Evolutionary conservation across 2,888 invertebrate species (phyloP), one percentile per base, ranked within the genome.

Genomic region (Troides oblongomaculatus): DNA sequence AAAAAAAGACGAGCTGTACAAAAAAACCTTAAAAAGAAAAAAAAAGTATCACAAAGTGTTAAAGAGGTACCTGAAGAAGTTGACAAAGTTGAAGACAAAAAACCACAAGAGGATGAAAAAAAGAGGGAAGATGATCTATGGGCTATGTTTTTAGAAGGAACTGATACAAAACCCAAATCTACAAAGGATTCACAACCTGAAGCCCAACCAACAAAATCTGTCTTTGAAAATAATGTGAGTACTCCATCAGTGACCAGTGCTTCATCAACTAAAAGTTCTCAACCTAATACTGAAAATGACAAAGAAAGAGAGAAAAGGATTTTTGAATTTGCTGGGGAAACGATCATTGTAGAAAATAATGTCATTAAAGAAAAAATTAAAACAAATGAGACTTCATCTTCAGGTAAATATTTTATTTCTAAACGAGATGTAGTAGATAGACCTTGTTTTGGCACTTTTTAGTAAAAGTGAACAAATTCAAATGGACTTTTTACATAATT

Each of bases 311-410:
- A 95, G 67, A 95, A 93, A 23, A 93, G 96, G 84, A 92, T 96
- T 72, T 96, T 96, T 81, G 96, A 97, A 80, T 98, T 97, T 94
- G 98, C 97, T 58, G 98, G 97, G 12, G 97, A 98, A 90, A 95
- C 96, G 81, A 95, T 96, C 65, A 92, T 93, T 62, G 92, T 93
- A 6, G 92, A 92, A 80, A 84, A 91, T 78, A 84, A 85, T 81
- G 77, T 85, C 61, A 87, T 86, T 72, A 87, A 90, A 74, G 92
- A 92, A 75, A 89, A 84, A 74, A 81, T 90, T 12, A 89, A 90
- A 78, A 79, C 84, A 23, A 76, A 79, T 3, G 89, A 86, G 50
- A 81, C 76, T 72, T 70, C 84, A 61, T 80, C 81, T 14, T 74
- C 83, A 83, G 86, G 90, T 90, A 83, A 76, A 64, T 60, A 14